Evolutionary conservation across 2,888 invertebrate species (phyloP), one percentile per base, ranked within the genome.

Genomic region (Griposia aprilina): DNA sequence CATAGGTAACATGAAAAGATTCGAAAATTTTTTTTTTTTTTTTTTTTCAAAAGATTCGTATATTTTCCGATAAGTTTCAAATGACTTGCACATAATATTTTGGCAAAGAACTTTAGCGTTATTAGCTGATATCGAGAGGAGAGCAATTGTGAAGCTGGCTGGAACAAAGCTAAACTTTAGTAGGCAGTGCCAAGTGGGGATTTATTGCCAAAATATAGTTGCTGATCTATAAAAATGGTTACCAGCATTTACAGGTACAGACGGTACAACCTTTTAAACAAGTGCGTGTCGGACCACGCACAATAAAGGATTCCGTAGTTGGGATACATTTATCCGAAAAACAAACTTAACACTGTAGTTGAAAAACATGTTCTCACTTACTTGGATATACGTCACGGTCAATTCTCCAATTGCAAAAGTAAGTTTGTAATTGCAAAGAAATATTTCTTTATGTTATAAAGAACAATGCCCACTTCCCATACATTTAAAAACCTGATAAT

Each of bases 61-160:
- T 55, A 20, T 62, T 55, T 55, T 20, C n/a, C 65, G 15, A 52
- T 65, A 57, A 20, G 59, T 78, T 71, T 20, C 59, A 36, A 20
- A 36, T 76, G 48, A 78, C 55, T 69, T 55, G 26, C 55, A 26
- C 48, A 48, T 76, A 50, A 59, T 55, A 66, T 71, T 59, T 59
- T 63, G 57, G 69, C 63, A 57, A 78, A 57, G 41, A 63, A 50
- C 20, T 48, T 23, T 5, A 52, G 7, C 20, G 3, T 57, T 36
- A 20, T 20, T 36, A n/a, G 17, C 23, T n/a, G 50, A 78, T 65
- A 17, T 50, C 20, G 36, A 36, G 11, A 62, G 11, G 36, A 20
- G 2, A 60, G 50, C 48, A 20, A 72, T 8, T 23, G 36, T 10
- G 23, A n/a, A 41, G 57, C 13, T 66, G 4, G 36, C 11, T 30